Evolutionary conservation across 1,140 invertebrate genomes (phyloP), one percentile per base, ranked within the genome.

Genomic region (Berghia stephanieae): DNA sequence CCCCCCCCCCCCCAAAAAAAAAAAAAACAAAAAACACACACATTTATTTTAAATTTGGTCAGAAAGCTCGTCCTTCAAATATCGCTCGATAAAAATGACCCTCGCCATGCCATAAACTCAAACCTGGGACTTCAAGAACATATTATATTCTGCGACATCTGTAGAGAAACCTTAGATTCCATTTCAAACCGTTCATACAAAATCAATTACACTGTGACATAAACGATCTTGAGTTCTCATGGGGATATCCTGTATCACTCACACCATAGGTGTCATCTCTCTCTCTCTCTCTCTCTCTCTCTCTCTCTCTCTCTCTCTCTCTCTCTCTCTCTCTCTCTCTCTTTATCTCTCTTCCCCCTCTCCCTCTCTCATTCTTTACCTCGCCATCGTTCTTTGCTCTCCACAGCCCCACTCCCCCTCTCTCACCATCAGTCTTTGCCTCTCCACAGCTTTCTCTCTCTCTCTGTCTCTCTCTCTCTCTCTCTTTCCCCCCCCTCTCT

Each of bases 241-340:
- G 13, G n/a, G 13, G 13, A 49, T 49, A 13, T 16, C n/a, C 46
- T 16, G 13, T n/a, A 49, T 49, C 46, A 49, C n/a, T n/a, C 10
- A 21, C 13, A 66, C 27, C 27, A 16, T 66, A 18, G 27, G 13
- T 27, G 10, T 31, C 60, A 66, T 24, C 31, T 68, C 66, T 34
- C 0, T 68, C 66, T 68, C 66, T 68, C 66, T 68, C 66, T 68
- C 66, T 68, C 31, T 6, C 31, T 34, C 31, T 68, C 66, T 70
- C 36, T 70, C 67, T 70, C 67, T 70, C 67, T 70, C 67, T 70
- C 36, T 42, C 67, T 42, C 67, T 70, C 67, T 70, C 36, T 70
- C 67, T 70, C 10, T 70, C 67, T 70, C 67, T 42, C 10, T 70
- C 67, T 57, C 16, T 57, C 55, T 57, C 55, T 57, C 55, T 16